phyloP scores from a whole-genome alignment of 1,140 invertebrate species.

The Drosophila orena region DNA sequence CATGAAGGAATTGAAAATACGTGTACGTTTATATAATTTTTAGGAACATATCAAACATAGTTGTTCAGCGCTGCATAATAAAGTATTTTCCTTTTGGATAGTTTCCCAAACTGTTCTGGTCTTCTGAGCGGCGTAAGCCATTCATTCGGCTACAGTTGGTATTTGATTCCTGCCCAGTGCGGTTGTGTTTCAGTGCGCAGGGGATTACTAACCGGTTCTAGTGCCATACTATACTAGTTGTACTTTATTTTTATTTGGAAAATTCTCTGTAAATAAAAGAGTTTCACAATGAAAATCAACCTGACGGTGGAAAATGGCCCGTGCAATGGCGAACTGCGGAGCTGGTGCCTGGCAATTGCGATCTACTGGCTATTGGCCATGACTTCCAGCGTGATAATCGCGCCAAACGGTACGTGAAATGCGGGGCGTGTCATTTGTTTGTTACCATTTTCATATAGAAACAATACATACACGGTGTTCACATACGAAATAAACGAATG shows the following conservation, averaged over 20 bases:
- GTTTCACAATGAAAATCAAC: conserved; percentile 61
- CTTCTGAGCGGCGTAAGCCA: neutral
- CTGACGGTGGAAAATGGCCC: conserved; percentile 62
- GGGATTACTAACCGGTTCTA: conserved; percentile 29
- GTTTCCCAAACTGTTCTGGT: conserved; percentile 15
- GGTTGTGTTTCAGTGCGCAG: conserved; percentile 12
- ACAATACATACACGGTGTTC: neutral
- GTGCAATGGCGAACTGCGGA: conserved; percentile 49
- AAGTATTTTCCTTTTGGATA: neutral
- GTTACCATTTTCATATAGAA: conserved; percentile 28
- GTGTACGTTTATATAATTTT: too few relatives aligned
- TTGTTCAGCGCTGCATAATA: neutral
- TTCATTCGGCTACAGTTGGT: conserved; percentile 40
- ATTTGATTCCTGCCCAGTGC: conserved; percentile 7
- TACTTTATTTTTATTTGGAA: neutral
- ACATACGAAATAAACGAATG: conserved; percentile 49
- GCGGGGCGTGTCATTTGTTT: conserved; percentile 42
- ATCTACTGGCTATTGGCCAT: conserved; percentile 44
- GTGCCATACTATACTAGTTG: neutral
- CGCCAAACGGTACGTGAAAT: conserved; percentile 51
- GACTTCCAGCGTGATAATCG: conserved; percentile 31
- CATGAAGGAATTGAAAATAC: too few relatives aligned
- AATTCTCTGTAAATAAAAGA: neutral
- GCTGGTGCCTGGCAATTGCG: conserved; percentile 68
- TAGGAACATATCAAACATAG: neutral